Evolutionary conservation across 2,113 vertebrate species (phyloP).

Genomic region (Thunnus thynnus): DNA sequence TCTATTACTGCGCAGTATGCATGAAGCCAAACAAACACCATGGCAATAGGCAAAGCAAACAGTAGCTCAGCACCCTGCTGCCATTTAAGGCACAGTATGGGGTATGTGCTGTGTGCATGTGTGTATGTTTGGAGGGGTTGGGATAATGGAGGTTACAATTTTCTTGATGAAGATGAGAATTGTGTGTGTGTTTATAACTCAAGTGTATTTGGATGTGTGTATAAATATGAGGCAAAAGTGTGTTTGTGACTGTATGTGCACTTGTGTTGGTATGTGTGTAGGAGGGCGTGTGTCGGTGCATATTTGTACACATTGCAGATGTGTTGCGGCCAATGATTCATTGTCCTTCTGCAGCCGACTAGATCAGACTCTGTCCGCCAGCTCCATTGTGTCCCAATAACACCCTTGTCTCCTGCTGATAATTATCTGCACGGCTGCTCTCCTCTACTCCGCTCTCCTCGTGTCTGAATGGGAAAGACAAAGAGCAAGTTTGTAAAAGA

Average conservation of each 20-base stretch:
- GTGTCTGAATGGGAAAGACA: slow-evolving; percentile 64
- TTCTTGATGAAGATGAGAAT: slow-evolving; percentile 40
- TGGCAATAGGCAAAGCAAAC: slow-evolving; percentile 60
- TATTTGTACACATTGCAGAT: slow-evolving; percentile 27
- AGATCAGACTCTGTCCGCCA: slow-evolving; percentile 55
- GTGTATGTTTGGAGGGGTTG: slow-evolving; percentile 10
- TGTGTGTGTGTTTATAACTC: neutral
- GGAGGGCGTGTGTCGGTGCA: neutral
- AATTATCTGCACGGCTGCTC: slow-evolving; percentile 76
- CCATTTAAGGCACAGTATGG: slow-evolving; percentile 65
- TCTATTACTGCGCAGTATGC: slow-evolving; percentile 73
- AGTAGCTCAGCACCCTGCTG: slow-evolving; percentile 59
- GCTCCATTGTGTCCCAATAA: slow-evolving; percentile 64
- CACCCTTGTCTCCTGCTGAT: slow-evolving; percentile 66
- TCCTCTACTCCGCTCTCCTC: slow-evolving; percentile 38
- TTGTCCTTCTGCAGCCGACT: slow-evolving; percentile 53
- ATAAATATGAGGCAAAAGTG: neutral
- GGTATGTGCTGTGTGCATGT: neutral
- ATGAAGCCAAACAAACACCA: slow-evolving; percentile 64
- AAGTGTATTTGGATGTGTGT: neutral
- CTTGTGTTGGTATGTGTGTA: neutral
- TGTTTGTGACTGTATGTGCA: neutral
- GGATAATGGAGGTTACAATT: slow-evolving; percentile 35
- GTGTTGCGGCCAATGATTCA: slow-evolving; percentile 51
- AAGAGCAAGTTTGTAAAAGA: slow-evolving; percentile 69